These are phyloP conservation scores for Hermetia illucens DNA, from an alignment of 1,140 invertebrate genomes.

Conservation along the genomic window DNA sequence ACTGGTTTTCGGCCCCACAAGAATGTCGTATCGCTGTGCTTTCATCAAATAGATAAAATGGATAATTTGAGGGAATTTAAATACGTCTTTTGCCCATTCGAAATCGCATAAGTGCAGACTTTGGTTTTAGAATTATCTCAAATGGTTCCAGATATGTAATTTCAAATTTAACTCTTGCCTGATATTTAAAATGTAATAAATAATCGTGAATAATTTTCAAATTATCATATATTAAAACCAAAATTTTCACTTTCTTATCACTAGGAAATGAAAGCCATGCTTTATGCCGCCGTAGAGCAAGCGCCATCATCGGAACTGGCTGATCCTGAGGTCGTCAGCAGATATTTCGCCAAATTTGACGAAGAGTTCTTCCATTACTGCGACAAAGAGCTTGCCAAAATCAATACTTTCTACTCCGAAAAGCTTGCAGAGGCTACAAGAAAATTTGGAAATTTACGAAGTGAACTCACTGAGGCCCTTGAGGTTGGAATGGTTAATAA, in stretches of 20 bases:
- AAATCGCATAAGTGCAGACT: too few relatives aligned
- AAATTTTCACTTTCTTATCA: slow-evolving; percentile 7
- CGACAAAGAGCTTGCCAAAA: slow-evolving; percentile 73
- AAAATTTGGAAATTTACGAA: slow-evolving; percentile 60
- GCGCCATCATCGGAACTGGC: slow-evolving; percentile 52
- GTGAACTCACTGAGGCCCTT: slow-evolving; percentile 46
- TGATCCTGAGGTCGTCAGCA: slow-evolving; percentile 47
- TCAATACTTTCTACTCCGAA: slow-evolving; percentile 80
- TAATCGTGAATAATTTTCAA: too few relatives aligned
- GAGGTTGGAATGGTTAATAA: slow-evolving; percentile 30
- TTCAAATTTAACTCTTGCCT: too few relatives aligned
- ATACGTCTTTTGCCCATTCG: too few relatives aligned
- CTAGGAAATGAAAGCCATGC: slow-evolving; percentile 60
- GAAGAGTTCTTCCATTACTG: slow-evolving; percentile 75
- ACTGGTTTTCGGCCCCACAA: too few relatives aligned
- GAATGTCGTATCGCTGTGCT: too few relatives aligned
- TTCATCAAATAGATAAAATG: too few relatives aligned
- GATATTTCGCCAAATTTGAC: slow-evolving; percentile 69
- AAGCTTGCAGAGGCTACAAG: slow-evolving; percentile 76
- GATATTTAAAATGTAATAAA: too few relatives aligned
- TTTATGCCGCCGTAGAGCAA: slow-evolving; percentile 57
- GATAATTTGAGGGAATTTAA: too few relatives aligned
- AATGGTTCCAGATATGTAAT: too few relatives aligned
- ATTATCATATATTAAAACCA: neutral
- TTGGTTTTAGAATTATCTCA: too few relatives aligned